Conservation (phyloP, 2,113 vertebrate species). For the Ursus arctos region DNA sequence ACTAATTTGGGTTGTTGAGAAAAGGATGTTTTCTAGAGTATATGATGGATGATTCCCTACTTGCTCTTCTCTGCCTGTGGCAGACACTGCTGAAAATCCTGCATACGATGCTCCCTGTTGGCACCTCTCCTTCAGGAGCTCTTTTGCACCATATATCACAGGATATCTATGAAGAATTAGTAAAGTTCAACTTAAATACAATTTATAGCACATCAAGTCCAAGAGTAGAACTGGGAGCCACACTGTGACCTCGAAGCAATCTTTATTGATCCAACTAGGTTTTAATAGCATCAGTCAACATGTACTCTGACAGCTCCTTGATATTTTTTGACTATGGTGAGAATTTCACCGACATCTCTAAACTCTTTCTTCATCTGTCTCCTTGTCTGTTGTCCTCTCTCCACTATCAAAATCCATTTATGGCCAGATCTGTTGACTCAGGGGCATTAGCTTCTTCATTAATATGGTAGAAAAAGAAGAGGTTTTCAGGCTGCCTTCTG, state of each 20-base stretch:
- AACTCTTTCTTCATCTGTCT: slow-evolving; percentile 58
- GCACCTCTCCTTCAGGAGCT: background rate
- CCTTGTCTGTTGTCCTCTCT: slow-evolving; percentile 32
- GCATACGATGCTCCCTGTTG: background rate
- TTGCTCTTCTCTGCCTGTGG: background rate
- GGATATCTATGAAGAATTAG: slow-evolving; percentile 48
- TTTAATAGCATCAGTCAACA: slow-evolving; percentile 69
- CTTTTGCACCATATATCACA: background rate
- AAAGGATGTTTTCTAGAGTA: background rate
- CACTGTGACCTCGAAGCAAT: slow-evolving; percentile 44
- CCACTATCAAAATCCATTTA: slow-evolving; percentile 47
- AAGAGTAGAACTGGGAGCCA: slow-evolving; percentile 54
- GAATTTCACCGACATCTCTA: slow-evolving; percentile 53
- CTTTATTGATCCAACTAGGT: slow-evolving; percentile 67
- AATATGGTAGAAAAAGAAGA: background rate
- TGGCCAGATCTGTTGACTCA: background rate
- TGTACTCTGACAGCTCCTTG: slow-evolving; percentile 40
- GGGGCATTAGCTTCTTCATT: slow-evolving; percentile 8
- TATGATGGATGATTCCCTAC: background rate
- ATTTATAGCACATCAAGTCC: slow-evolving; percentile 39
- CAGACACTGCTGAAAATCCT: background rate
- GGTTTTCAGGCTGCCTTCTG: background rate
- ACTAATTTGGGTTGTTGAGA: background rate
- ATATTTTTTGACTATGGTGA: slow-evolving; percentile 39
- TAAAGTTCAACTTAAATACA: slow-evolving; percentile 15